Evolutionary conservation across 2,113 vertebrate species (phyloP).

Genomic region (Microtus ochrogaster): DNA sequence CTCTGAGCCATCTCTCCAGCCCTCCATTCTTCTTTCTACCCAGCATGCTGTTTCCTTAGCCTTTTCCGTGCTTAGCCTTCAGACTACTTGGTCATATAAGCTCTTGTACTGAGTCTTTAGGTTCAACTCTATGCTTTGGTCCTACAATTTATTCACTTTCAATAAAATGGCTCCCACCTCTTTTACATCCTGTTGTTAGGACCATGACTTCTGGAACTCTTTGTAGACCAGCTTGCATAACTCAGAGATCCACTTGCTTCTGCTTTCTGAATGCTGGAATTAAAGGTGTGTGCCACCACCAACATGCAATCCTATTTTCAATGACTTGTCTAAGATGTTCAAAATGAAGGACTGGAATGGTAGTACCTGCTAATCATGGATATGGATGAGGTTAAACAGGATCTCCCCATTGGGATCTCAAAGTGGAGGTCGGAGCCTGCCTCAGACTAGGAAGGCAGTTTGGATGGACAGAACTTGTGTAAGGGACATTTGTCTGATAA

Average conservation of each 20-base stretch:
- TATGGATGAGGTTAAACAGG: background rate
- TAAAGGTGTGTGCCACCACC: background rate
- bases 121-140: background rate
- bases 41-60: background rate
- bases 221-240: background rate
- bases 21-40: background rate
- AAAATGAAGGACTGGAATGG: background rate
- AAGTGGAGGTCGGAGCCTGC: too few relatives aligned
- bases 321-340: background rate
- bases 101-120: background rate
- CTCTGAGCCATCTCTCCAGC: too few relatives aligned
- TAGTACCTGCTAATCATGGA: too few relatives aligned
- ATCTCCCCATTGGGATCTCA: background rate
- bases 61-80: background rate
- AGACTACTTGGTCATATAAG: background rate
- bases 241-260: background rate
- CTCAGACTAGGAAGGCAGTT: background rate
- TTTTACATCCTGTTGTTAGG: background rate
- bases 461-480: background rate
- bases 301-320: background rate
- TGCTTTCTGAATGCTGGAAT: background rate
- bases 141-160: background rate
- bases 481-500: background rate
- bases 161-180: background rate
- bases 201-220: background rate